phyloP scores from a whole-genome alignment of 1,140 invertebrate genomes.

The Copidosoma floridanum region DNA sequence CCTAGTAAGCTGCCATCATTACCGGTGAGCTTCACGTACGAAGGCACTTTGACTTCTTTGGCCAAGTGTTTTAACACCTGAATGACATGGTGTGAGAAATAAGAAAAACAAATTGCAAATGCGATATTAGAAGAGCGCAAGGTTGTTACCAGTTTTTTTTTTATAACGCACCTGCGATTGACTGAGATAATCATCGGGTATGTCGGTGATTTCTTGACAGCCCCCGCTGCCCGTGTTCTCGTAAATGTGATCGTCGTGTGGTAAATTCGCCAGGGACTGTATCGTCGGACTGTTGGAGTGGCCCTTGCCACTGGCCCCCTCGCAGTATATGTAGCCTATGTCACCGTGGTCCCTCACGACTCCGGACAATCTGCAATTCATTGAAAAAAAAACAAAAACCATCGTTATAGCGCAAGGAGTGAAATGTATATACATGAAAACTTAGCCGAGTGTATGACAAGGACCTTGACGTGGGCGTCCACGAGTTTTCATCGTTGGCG shows the following conservation, averaged over 20 bases:
- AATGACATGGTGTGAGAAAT: too few relatives aligned
- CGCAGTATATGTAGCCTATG: constrained; percentile 52
- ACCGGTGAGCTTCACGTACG: constrained; percentile 45
- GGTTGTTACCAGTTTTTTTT: background rate
- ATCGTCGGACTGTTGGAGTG: constrained; percentile 54
- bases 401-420: background rate
- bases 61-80: constrained; percentile 82
- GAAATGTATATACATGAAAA: background rate
- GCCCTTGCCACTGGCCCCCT: constrained; percentile 55
- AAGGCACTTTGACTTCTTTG: constrained; percentile 71
- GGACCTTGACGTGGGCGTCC: constrained; percentile 63
- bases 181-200: constrained; percentile 80
- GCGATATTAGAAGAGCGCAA: background rate
- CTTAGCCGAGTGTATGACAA: too few relatives aligned
- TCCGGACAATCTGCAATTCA: constrained; percentile 43
- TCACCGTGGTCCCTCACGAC: constrained; percentile 50
- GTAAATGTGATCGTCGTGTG: constrained; percentile 52
- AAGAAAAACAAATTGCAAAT: background rate
- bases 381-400: too few relatives aligned
- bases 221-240: constrained; percentile 49
- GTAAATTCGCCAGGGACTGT: constrained; percentile 50
- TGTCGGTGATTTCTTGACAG: constrained; percentile 78
- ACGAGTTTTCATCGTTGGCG: constrained; percentile 65
- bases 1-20: constrained; percentile 44
- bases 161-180: constrained; percentile 63